Evolutionary conservation across 2,888 invertebrate genomes (phyloP), one percentile per base, ranked within the genome.

Genomic region (Patella pellucida): DNA sequence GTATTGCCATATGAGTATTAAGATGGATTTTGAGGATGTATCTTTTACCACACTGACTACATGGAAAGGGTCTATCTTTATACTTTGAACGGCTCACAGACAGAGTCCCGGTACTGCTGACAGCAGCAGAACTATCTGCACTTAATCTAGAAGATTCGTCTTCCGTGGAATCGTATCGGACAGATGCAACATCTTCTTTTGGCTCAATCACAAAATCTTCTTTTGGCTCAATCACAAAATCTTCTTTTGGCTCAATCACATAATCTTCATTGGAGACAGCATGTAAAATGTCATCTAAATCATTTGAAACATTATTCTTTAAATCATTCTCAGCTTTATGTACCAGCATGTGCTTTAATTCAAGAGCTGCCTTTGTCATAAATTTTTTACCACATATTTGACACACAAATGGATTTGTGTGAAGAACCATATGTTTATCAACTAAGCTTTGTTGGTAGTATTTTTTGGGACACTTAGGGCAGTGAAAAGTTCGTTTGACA

Each of bases 291-390:
- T 62, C 62, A 62, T 62, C 62, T 62, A 62, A 62, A 12, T 23
- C 62, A 62, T 23, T 62, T 62, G 62, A 62, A 62, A 62, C 62
- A 62, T 62, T 62, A 23, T 62, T 62, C 16, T 62, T 62, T 15
- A 62, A 12, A 62, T 62, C 23, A 23, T 62, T 23, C 19, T 62
- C 62, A 23, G 62, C 62, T 23, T 62, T 62, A 62, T 62, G 62
- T 62, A 23, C 62, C 62, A 62, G 23, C 62, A 62, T 23, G 11
- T 62, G 62, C 23, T 62, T 62, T 41, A 41, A 41, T 12, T 62
- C 62, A 19, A 62, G 14, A 23, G 19, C 19, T 12, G 23, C 12
- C 23, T 62, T 14, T 23, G 19, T 62, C 12, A 62, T 19, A 62
- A 62, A 62, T 19, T 23, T 19, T 62, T 62, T 62, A 23, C 23